Evolutionary conservation across 2,113 vertebrate species (phyloP).

Genomic region (Aptenodytes forsteri): DNA sequence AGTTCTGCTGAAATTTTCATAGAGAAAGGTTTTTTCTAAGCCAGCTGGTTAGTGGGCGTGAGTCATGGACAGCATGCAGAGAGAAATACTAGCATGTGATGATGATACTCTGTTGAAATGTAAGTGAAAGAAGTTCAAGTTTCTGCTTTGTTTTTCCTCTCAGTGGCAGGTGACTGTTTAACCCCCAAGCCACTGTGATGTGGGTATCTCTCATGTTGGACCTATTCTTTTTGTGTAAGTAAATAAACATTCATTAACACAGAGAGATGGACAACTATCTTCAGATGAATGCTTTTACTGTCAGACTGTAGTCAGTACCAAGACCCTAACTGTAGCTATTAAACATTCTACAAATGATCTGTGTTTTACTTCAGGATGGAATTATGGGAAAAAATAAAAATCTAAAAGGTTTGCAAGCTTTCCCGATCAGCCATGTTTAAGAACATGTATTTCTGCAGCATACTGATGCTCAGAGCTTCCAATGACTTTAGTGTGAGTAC

Average conservation of each 20-base stretch:
- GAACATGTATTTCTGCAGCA: neutral
- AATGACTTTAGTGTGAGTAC: neutral
- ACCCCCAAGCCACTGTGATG: neutral
- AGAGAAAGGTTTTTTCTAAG: neutral
- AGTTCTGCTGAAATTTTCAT: neutral
- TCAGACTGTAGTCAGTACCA: neutral
- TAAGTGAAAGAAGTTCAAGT: neutral
- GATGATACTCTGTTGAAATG: neutral
- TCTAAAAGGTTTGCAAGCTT: neutral
- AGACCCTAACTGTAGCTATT: neutral
- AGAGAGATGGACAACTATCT: neutral
- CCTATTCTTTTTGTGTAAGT: neutral
- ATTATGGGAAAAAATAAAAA: neutral
- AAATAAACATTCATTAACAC: neutral
- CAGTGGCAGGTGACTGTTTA: neutral
- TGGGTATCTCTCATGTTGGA: neutral
- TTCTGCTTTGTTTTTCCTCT: neutral
- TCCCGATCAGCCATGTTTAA: neutral
- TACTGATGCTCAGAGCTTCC: neutral
- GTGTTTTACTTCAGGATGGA: neutral
- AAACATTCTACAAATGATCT: neutral
- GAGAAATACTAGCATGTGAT: neutral
- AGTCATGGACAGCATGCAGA: neutral
- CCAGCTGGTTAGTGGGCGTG: constrained; percentile 49
- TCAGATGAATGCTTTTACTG: neutral